Evolutionary conservation across 2,113 vertebrate species (phyloP), one percentile per base, ranked within the genome.

Genomic region (Apistogramma diplotaenia): DNA sequence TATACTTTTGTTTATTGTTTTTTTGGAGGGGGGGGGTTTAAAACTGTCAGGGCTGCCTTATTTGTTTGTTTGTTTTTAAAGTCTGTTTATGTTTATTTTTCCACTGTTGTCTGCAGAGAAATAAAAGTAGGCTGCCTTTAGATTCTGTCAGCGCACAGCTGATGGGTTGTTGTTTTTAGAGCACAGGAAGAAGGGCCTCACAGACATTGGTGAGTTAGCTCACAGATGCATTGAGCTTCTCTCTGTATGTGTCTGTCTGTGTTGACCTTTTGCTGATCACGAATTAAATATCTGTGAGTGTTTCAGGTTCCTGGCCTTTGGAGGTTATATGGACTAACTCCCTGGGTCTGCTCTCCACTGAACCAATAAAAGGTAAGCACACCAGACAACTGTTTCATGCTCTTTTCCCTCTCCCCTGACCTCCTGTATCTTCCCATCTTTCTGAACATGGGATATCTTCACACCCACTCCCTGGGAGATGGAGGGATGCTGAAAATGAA

Each of bases 211-310:
- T 78, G 67, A 43, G 83, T 91, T 90, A 88, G 81, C 71, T 65
- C 85, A 67, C 62, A 31, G 82, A 58, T 73, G 85, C 90, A 81
- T 67, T 18, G 29, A 74, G 76, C 56, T 43, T 60, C 79, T 83
- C 62, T 74, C 35, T 77, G 79, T 85, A 35, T 76, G 21, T 86
- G 82, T 81, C 19, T 80, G 37, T 87, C 57, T 80, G 54, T 72
- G 79, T 72, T 92, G 91, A 93, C 93, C 93, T 93, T 93, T 92
- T 82, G 79, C 85, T 88, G 86, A 92, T 92, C 91, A 88, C 82
- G 29, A 89, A 89, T 92, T 85, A 92, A 93, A 85, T 74, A 70
- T 87, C 21, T 7, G 60, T 72, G 85, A 83, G 79, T 86, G 76
- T 74, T 83, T 82, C 62, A 53, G 72, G 78, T 89, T 76, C 59